These are phyloP conservation scores for Phania funesta DNA, from an alignment of 2,888 invertebrate species.

Conservation along the genomic window DNA sequence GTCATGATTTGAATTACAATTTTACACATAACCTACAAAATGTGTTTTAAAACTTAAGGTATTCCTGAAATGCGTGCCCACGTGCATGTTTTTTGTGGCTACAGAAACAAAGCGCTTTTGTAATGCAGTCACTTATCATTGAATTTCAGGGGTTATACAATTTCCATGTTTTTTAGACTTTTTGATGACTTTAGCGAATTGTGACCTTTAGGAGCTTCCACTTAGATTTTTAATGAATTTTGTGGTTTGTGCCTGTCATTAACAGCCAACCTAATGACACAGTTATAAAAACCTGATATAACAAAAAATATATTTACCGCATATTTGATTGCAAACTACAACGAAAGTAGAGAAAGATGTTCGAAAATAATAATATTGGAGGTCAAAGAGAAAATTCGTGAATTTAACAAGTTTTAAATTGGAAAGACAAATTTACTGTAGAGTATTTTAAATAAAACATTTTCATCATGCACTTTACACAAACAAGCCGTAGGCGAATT, in stretches of 20 bases:
- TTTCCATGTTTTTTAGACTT: neutral
- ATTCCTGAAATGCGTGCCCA: slow-evolving; percentile 39
- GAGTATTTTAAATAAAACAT: no score
- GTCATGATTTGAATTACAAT: slow-evolving; percentile 55
- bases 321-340: neutral
- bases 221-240: slow-evolving; percentile 27
- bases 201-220: slow-evolving; percentile 9
- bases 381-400: slow-evolving; percentile 33
- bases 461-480: no score
- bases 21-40: slow-evolving; percentile 10
- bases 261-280: slow-evolving; percentile 52
- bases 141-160: neutral
- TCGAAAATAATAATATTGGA: neutral
- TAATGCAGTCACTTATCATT: neutral
- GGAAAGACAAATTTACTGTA: neutral
- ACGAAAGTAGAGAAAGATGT: neutral
- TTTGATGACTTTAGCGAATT: neutral
- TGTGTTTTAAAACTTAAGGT: neutral
- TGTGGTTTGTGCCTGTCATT: slow-evolving; percentile 40
- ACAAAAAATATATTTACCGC: slow-evolving; percentile 15
- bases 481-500: no score
- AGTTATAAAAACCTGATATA: slow-evolving; percentile 10
- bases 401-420: slow-evolving; percentile 11
- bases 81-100: neutral
- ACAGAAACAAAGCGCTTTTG: slow-evolving; percentile 21